phyloP scores from a whole-genome alignment of 1,140 invertebrate genomes.

The Anadara kagoshimensis region DNA sequence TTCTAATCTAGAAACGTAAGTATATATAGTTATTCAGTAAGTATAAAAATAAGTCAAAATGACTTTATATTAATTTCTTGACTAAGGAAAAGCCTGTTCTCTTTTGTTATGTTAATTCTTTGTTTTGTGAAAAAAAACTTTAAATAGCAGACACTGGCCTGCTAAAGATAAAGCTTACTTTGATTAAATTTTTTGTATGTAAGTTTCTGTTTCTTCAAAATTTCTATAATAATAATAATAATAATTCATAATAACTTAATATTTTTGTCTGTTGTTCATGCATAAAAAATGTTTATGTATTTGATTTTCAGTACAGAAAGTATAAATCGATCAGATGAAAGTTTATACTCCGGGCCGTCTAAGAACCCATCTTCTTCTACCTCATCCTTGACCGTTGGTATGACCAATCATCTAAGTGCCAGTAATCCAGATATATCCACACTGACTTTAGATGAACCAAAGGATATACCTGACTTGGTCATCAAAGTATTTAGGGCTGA shows the following conservation, averaged over 20 bases:
- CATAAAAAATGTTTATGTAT: constrained; percentile 6
- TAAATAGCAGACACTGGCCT: neutral
- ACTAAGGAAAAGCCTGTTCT: neutral
- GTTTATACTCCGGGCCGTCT: constrained; percentile 53
- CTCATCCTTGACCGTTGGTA: constrained; percentile 49
- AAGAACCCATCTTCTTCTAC: constrained; percentile 58
- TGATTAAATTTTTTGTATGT: neutral
- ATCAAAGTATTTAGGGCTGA: constrained; percentile 94
- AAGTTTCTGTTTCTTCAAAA: neutral
- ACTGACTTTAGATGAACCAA: constrained; percentile 60
- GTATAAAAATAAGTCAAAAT: neutral
- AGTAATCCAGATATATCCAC: constrained; percentile 89
- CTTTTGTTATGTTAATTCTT: neutral
- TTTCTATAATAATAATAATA: neutral
- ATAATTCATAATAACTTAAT: too few relatives aligned
- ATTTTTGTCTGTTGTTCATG: neutral
- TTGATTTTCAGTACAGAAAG: constrained; percentile 35
- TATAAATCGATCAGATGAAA: constrained; percentile 65
- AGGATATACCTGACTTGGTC: constrained; percentile 97
- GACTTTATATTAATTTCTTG: neutral
- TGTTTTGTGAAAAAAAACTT: neutral
- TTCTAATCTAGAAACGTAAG: constrained; percentile 27
- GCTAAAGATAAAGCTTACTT: neutral
- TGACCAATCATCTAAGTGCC: constrained; percentile 78
- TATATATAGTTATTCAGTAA: neutral